Conservation (phyloP, 2,113 vertebrate species). For the Camelus bactrianus region DNA sequence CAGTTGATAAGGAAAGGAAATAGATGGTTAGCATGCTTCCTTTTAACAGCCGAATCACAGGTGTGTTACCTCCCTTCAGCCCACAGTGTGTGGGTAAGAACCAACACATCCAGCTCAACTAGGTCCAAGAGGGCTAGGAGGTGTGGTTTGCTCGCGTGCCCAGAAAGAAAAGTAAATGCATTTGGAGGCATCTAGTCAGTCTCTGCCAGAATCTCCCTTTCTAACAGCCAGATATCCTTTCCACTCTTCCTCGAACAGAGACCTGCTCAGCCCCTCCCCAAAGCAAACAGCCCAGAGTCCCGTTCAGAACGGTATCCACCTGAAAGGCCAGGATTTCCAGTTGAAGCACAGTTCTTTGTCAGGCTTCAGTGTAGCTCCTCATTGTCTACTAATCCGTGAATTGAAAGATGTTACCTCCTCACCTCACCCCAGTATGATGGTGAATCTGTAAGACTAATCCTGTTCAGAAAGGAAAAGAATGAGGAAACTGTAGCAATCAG, state of each 20-base stretch:
- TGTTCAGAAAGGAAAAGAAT: not conserved
- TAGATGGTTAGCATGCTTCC: not conserved
- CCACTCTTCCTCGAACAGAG: not conserved
- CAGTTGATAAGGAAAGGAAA: not conserved
- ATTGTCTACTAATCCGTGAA: not conserved
- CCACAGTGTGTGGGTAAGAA: not conserved
- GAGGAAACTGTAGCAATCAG: not conserved
- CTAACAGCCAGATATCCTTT: not conserved
- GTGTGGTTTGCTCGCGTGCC: not conserved
- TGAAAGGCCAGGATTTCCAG: not conserved
- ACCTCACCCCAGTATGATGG: too few species aligned
- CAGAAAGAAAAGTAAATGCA: not conserved
- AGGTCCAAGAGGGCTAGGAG: not conserved
- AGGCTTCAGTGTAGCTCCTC: not conserved
- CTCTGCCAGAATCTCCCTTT: not conserved
- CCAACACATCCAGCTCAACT: not conserved
- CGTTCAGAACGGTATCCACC: not conserved
- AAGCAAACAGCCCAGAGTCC: not conserved
- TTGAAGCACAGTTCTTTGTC: not conserved
- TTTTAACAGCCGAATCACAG: not conserved
- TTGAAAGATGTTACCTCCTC: not conserved
- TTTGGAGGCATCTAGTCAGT: not conserved
- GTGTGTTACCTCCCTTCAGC: not conserved
- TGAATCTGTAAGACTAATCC: not conserved
- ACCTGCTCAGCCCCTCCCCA: not conserved